Percentiles rank a stretch among this genome's conserved stretches.
These are phyloP conservation scores for Drosophila picticornis DNA, from an alignment of 2,888 invertebrate species.

Conservation along the genomic window DNA sequence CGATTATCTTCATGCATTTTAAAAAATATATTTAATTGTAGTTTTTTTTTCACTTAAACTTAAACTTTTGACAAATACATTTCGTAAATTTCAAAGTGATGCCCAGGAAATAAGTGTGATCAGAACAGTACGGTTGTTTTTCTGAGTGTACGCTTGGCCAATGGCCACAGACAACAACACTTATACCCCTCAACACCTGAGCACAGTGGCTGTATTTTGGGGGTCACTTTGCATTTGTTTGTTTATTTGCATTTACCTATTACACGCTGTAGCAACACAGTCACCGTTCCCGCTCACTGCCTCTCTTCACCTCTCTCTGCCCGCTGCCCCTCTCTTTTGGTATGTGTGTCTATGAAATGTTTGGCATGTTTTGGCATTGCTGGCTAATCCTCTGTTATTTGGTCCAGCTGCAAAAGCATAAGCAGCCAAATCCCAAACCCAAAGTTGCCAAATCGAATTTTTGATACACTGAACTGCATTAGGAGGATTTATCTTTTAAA, in stretches of 20 bases:
- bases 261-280: conserved; percentile 42
- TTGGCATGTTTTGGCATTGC: conserved; percentile 55
- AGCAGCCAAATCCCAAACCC: conserved; percentile 25
- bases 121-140: background rate
- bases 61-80: background rate
- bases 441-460: conserved; percentile 8
- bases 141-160: conserved; percentile 50
- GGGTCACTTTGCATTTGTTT: conserved; percentile 68
- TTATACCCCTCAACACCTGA: conserved; percentile 16
- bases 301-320: background rate
- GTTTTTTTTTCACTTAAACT: background rate
- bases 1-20: background rate
- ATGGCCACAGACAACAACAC: conserved; percentile 34
- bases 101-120: background rate
- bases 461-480: conserved; percentile 21
- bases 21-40: background rate
- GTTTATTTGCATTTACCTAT: conserved; percentile 71
- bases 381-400: conserved; percentile 67
- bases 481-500: background rate
- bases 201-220: conserved; percentile 30
- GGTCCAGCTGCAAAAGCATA: conserved; percentile 51
- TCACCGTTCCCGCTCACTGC: background rate
- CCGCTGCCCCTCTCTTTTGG: background rate
- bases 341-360: conserved; percentile 1
- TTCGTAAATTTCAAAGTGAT: background rate